Conservation (phyloP, 2,113 vertebrate species). For the Nestor notabilis region DNA sequence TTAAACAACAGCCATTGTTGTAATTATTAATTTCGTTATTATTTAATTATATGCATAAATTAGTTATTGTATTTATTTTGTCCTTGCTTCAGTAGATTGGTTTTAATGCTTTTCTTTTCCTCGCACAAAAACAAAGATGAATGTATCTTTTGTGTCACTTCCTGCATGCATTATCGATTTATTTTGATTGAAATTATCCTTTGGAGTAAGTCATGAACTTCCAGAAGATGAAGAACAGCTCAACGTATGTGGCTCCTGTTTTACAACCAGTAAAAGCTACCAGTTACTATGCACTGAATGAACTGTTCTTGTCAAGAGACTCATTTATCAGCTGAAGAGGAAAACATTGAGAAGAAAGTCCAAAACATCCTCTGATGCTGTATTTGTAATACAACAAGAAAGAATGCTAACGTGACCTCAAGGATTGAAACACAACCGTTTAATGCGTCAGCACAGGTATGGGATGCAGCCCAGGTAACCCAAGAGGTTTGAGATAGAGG, state of each 20-base stretch:
- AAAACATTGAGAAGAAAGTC: conserved; percentile 17
- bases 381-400: conserved; percentile 15
- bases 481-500: not conserved
- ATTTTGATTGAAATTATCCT: not conserved
- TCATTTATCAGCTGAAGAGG: conserved; percentile 5
- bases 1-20: not conserved
- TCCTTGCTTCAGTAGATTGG: not conserved
- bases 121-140: not conserved
- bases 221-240: not conserved
- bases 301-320: not conserved
- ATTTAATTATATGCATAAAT: not conserved
- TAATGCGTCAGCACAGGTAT: not conserved
- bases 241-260: not conserved
- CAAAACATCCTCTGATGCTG: not conserved
- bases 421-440: not conserved
- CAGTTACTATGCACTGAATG: not conserved
- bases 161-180: not conserved
- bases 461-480: not conserved
- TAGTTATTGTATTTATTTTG: not conserved
- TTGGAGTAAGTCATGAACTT: not conserved
- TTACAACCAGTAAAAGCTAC: not conserved
- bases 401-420: not conserved
- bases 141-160: not conserved
- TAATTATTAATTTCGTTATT: not conserved
- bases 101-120: not conserved